These are phyloP conservation scores for Jaculus jaculus DNA, from an alignment of 2,113 vertebrate species.

Conservation along the genomic window DNA sequence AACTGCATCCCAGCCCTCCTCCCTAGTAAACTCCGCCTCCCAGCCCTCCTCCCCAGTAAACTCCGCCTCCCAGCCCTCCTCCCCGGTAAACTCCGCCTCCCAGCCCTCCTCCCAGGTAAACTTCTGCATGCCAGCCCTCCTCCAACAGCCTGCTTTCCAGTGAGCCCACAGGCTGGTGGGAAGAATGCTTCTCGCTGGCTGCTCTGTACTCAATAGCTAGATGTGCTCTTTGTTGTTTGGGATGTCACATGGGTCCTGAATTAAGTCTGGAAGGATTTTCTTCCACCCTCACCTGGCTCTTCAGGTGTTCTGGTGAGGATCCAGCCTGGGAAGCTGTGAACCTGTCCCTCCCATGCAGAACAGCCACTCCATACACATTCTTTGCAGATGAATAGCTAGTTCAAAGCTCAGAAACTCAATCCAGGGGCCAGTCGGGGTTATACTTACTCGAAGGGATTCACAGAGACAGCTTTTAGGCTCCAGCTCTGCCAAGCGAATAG, in stretches of 20 bases:
- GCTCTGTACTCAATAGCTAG: no score
- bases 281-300: neutral
- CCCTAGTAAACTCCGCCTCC: no score
- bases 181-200: no score
- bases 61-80: no score
- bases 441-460: neutral
- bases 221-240: no score
- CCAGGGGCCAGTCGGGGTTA: neutral
- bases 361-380: neutral
- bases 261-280: neutral
- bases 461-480: neutral
- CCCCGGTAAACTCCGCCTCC: no score
- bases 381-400: neutral
- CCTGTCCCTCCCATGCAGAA: neutral
- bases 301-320: neutral
- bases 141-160: no score
- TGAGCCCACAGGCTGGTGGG: no score
- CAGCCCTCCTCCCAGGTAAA: no score
- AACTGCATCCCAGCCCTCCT: no score
- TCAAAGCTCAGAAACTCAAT: conserved; percentile 5
- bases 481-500: accelerated
- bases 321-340: neutral
- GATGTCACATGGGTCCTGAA: neutral
- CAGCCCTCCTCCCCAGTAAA: no score
- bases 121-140: no score